These are phyloP conservation scores for Epiblema foenella DNA, from an alignment of 2,888 invertebrate genomes.

Conservation along the genomic window DNA sequence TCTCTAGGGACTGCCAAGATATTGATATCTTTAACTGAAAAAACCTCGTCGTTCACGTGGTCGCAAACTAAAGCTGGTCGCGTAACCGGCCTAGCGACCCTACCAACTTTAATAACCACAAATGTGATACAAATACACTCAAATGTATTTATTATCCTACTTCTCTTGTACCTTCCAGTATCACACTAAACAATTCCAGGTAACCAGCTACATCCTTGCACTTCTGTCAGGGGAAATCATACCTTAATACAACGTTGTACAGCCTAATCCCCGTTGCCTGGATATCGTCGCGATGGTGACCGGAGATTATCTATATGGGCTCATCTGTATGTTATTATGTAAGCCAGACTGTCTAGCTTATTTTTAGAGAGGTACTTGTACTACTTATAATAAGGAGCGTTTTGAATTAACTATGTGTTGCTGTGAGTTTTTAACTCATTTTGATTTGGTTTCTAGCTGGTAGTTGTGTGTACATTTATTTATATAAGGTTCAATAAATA, in stretches of 20 bases:
- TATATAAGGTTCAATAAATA: too few species aligned
- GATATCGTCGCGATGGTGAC: slow-evolving; percentile 79
- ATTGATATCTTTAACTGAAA: too few species aligned
- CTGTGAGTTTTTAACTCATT: not conserved
- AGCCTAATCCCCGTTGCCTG: slow-evolving; percentile 74
- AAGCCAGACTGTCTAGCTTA: slow-evolving; percentile 35
- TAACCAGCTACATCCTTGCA: slow-evolving; percentile 64
- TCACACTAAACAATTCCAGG: slow-evolving; percentile 21
- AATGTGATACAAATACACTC: too few species aligned
- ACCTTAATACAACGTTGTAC: slow-evolving; percentile 68
- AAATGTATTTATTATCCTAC: too few species aligned
- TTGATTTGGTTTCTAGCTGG: not conserved
- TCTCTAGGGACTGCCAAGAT: too few species aligned
- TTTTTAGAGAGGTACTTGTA: slow-evolving; percentile 19
- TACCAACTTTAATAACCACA: not conserved
- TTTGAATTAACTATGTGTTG: slow-evolving; percentile 3
- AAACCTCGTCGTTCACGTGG: too few species aligned
- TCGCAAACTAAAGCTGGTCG: too few species aligned
- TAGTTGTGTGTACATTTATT: too few species aligned
- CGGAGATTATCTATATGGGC: slow-evolving; percentile 58
- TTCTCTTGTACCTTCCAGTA: slow-evolving; percentile 7
- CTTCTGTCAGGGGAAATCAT: slow-evolving; percentile 80
- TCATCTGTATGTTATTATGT: slow-evolving; percentile 41
- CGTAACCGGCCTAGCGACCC: too few species aligned
- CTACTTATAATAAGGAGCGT: not conserved